Percentiles rank a stretch among this genome's conserved stretches.
phyloP scores from a whole-genome alignment of 2,113 vertebrate species.

The Physeter macrocephalus region DNA sequence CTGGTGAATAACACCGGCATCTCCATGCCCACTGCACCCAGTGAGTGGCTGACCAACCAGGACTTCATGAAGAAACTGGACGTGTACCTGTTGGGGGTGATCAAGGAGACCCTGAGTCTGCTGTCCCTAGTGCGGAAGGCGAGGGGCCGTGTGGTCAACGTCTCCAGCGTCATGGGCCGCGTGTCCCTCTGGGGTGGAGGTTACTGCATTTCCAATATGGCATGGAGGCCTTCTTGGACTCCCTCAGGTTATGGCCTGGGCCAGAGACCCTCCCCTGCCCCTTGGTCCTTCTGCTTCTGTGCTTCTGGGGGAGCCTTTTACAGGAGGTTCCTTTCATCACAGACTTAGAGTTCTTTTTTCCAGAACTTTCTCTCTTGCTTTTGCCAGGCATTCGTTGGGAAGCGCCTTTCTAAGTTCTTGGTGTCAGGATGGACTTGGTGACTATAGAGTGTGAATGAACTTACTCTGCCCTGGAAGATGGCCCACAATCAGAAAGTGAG shows the following conservation, averaged over 20 bases:
- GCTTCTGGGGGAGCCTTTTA: background rate
- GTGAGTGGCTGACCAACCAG: conserved; percentile 76
- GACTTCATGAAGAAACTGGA: conserved; percentile 78
- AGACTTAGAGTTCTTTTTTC: background rate
- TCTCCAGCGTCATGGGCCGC: conserved; percentile 81
- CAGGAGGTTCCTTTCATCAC: background rate
- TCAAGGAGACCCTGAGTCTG: conserved; percentile 81
- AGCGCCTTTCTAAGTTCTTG: background rate
- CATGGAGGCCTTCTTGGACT: conserved; percentile 84
- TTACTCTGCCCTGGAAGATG: background rate
- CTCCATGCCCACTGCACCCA: conserved; percentile 2
- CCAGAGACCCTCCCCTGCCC: background rate
- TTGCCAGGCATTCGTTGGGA: background rate
- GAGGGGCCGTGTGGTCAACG: conserved; percentile 80
- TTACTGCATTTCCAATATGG: conserved; percentile 83
- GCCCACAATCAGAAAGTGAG: background rate
- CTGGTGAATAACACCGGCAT: conserved; percentile 85
- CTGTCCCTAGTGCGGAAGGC: conserved; percentile 80
- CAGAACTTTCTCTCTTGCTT: background rate
- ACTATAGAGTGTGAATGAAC: background rate
- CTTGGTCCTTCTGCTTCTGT: background rate
- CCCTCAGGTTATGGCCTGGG: conserved; percentile 73
- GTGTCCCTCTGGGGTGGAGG: conserved; percentile 63
- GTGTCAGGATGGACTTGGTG: too few relatives aligned
- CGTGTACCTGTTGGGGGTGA: conserved; percentile 80